These are phyloP conservation scores for rabbit (Oryctolagus cuniculus) DNA, from an alignment of 2,113 vertebrate species.

Conservation along the genomic window DNA sequence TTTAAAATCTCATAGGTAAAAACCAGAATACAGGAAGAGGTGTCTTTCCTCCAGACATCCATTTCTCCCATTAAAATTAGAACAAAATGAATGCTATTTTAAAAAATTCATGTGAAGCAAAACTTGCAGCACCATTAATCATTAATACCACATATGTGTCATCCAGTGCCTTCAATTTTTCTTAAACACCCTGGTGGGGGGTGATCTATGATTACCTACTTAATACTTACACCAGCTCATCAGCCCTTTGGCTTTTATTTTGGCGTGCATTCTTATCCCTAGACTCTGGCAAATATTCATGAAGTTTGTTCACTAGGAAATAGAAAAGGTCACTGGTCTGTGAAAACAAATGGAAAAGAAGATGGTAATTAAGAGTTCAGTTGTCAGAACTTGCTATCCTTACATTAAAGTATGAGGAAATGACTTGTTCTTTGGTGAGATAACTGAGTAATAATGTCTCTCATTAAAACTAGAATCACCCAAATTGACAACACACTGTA, in stretches of 20 bases:
- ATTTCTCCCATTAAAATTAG: conserved; percentile 15
- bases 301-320: conserved; percentile 80
- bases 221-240: conserved; percentile 77
- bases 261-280: conserved; percentile 66
- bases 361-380: not conserved
- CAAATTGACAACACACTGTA: conserved; percentile 39
- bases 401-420: conserved; percentile 52
- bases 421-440: not conserved
- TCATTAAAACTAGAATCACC: not conserved
- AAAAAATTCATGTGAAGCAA: conserved; percentile 56
- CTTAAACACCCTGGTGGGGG: not conserved
- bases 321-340: conserved; percentile 80
- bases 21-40: conserved; percentile 2
- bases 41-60: not conserved
- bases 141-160: conserved; percentile 3
- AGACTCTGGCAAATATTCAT: conserved; percentile 76
- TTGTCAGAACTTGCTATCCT: conserved; percentile 41
- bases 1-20: not conserved
- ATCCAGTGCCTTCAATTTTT: not conserved
- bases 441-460: conserved; percentile 25
- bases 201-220: not conserved
- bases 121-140: conserved; percentile 17
- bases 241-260: conserved; percentile 75
- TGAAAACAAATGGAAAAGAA: conserved; percentile 70
- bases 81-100: conserved; percentile 43